These are phyloP conservation scores for Acanthornis magna DNA, from an alignment of 2,797 vertebrate species.

Conservation along the genomic window DNA sequence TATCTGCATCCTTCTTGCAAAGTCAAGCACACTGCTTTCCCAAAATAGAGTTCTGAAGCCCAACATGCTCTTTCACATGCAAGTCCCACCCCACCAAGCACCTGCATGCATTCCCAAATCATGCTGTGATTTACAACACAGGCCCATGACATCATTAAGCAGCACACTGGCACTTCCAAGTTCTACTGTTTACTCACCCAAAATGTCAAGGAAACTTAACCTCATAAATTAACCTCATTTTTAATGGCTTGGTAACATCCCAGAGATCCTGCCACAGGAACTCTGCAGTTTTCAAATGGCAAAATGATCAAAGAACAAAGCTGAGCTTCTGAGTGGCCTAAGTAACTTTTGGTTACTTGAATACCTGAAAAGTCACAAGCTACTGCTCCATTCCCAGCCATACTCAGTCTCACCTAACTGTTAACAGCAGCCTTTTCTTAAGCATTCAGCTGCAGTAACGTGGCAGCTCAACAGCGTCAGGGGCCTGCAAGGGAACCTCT, in stretches of 20 bases:
- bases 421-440: neutral
- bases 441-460: accelerated
- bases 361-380: neutral
- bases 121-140: neutral
- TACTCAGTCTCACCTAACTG: neutral
- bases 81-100: neutral
- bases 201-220: neutral
- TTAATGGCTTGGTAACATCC: neutral
- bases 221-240: neutral
- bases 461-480: neutral
- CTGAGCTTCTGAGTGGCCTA: neutral
- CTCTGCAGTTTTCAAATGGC: neutral
- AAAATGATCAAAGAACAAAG: neutral
- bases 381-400: neutral
- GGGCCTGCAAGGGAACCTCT: neutral
- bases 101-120: neutral
- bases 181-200: neutral
- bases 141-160: neutral
- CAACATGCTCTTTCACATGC: neutral
- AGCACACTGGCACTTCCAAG: neutral
- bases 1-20: neutral
- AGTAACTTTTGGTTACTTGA: neutral
- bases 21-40: neutral
- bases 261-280: neutral
- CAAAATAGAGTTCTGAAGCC: neutral